Percentiles rank a stretch among this genome's conserved stretches.
Evolutionary conservation across 1,140 invertebrate genomes (phyloP).

Genomic region (Drosophila tristis): DNA sequence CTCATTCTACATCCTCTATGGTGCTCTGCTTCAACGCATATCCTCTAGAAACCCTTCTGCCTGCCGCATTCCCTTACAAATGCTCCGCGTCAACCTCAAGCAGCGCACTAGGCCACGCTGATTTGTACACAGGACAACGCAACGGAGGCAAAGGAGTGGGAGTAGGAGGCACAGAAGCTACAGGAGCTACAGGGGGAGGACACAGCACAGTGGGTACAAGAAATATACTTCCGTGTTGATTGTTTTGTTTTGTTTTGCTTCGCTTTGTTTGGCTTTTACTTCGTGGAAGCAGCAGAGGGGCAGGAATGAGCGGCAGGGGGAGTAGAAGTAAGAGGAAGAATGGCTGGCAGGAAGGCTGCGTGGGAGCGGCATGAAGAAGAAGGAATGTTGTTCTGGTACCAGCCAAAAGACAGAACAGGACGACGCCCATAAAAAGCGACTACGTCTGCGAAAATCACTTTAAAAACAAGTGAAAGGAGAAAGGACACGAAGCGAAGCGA

Average conservation of each 20-base stretch:
- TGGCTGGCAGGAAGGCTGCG: too few relatives aligned
- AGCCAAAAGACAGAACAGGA: conserved; percentile 49
- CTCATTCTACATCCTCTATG: too few relatives aligned
- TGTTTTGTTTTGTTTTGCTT: conserved; percentile 71
- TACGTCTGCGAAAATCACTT: conserved; percentile 74
- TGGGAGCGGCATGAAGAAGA: too few relatives aligned
- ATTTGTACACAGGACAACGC: conserved; percentile 52
- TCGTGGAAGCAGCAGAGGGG: too few relatives aligned
- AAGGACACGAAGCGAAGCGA: conserved; percentile 1
- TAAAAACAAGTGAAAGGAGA: conserved; percentile 78
- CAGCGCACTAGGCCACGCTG: conserved; percentile 78
- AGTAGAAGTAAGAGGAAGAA: conserved; percentile 19
- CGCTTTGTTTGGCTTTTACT: conserved; percentile 17
- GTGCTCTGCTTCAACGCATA: too few relatives aligned
- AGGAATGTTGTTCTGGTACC: too few relatives aligned
- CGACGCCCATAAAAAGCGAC: conserved; percentile 75
- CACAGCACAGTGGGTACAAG: conserved; percentile 30
- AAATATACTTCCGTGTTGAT: conserved; percentile 79
- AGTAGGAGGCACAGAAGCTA: conserved; percentile 1
- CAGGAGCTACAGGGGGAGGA: conserved; percentile 23
- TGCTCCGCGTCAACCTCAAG: conserved; percentile 72
- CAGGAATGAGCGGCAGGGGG: neutral
- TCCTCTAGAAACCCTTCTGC: too few relatives aligned
- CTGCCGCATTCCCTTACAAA: conserved; percentile 38
- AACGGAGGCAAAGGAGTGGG: conserved; percentile 9